phyloP scores from a whole-genome alignment of 2,113 vertebrate species.

The Sebastes schlegelii region DNA sequence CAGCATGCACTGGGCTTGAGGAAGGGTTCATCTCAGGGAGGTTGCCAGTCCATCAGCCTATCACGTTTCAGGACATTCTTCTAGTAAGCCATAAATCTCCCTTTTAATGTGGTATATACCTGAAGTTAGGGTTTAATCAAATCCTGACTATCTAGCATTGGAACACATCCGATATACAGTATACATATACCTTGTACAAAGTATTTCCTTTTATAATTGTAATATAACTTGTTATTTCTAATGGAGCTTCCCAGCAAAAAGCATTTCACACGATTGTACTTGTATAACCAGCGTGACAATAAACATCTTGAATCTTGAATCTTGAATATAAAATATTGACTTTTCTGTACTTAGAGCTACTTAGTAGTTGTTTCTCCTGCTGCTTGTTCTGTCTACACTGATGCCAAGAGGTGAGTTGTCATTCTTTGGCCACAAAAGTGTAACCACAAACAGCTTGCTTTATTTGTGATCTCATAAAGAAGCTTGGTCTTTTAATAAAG shows the following conservation, averaged over 20 bases:
- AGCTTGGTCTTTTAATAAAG: background rate
- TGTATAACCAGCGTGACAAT: too few species aligned
- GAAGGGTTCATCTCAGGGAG: conserved; percentile 12
- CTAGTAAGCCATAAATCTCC: background rate
- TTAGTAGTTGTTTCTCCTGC: background rate
- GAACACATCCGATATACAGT: background rate
- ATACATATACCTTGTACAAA: too few species aligned
- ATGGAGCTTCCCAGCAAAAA: too few species aligned
- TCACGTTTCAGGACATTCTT: conserved; percentile 23
- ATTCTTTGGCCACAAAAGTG: background rate
- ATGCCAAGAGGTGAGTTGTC: conserved; percentile 1
- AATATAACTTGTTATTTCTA: too few species aligned
- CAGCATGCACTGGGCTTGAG: conserved; percentile 15
- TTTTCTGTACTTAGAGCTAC: background rate
- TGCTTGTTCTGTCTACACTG: conserved; percentile 7
- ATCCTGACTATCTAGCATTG: background rate
- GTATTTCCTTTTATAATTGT: too few species aligned
- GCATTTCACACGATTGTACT: too few species aligned
- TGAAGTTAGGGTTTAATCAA: background rate
- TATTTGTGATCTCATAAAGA: conserved; percentile 6
- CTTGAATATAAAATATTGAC: too few species aligned
- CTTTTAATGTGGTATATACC: background rate
- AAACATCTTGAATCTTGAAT: too few species aligned
- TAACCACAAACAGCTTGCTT: conserved; percentile 7
- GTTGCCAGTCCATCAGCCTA: conserved; percentile 18